phyloP scores from a whole-genome alignment of 2,113 vertebrate genomes.

The Prunella fulvescens region DNA sequence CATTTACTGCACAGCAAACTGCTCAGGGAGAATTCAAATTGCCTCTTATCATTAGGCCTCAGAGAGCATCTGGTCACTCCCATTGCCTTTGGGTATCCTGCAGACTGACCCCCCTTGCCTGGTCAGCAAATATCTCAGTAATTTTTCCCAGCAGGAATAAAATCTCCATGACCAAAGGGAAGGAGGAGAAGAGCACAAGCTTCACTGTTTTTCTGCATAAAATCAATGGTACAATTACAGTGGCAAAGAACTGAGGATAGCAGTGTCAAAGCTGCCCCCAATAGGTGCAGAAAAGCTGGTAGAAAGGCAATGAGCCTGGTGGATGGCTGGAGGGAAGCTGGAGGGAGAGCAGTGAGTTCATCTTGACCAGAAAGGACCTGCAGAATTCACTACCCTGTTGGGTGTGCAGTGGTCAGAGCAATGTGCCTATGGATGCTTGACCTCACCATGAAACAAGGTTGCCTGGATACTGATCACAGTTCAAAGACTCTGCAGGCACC shows the following conservation, averaged over 20 bases:
- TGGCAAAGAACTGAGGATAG: not conserved
- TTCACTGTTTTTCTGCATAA: not conserved
- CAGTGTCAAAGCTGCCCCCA: not conserved
- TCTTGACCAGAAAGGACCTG: not conserved
- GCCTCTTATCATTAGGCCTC: not conserved
- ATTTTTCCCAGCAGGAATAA: not conserved
- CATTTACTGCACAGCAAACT: not conserved
- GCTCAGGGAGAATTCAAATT: not conserved
- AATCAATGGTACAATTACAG: not conserved
- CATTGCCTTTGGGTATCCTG: not conserved
- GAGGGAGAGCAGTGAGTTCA: not conserved
- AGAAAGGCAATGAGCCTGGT: not conserved
- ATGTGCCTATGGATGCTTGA: not conserved
- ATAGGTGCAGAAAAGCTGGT: not conserved
- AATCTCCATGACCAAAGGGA: not conserved
- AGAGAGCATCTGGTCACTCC: not conserved
- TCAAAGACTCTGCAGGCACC: not conserved
- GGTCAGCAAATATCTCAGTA: not conserved
- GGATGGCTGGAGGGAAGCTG: not conserved
- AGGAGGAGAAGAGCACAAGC: not conserved
- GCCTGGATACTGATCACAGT: not conserved
- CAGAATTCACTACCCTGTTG: not conserved
- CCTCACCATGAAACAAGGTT: not conserved
- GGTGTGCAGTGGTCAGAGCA: not conserved
- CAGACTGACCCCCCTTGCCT: not conserved